Conservation (phyloP, 1,140 invertebrate species). For the Drosophila jambulina region DNA sequence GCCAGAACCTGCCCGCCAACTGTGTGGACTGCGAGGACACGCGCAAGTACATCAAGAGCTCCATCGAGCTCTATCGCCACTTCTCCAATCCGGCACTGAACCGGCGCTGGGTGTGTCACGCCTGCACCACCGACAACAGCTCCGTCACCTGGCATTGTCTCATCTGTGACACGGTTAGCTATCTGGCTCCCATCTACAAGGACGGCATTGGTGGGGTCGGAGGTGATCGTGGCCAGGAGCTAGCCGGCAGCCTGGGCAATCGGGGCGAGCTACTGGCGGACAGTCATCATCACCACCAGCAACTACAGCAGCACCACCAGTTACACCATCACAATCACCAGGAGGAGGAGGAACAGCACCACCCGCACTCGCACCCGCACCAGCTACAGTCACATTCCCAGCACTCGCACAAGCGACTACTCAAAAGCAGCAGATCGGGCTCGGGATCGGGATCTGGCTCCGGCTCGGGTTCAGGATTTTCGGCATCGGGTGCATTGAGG, state of each 20-base stretch:
- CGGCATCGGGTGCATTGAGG: constrained; percentile 41
- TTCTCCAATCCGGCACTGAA: constrained; percentile 83
- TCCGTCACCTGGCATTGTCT: constrained; percentile 85
- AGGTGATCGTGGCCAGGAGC: constrained; percentile 21
- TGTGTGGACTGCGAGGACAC: constrained; percentile 83
- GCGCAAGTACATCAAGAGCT: constrained; percentile 80
- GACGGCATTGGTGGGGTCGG: constrained; percentile 45
- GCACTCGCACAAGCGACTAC: constrained; percentile 64
- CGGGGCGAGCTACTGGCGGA: constrained; percentile 24
- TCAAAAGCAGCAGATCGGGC: constrained; percentile 32
- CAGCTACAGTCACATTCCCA: constrained; percentile 44
- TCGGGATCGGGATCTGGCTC: constrained; percentile 24
- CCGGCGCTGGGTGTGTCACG: constrained; percentile 79
- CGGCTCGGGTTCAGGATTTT: neutral
- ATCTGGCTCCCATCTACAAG: constrained; percentile 84
- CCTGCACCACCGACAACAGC: constrained; percentile 78
- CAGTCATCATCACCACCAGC: constrained; percentile 28
- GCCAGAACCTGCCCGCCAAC: constrained; percentile 75
- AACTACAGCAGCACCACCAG: constrained; percentile 27
- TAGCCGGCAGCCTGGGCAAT: constrained; percentile 29
- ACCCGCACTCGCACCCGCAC: constrained; percentile 19
- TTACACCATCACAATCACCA: constrained; percentile 9
- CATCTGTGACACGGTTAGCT: constrained; percentile 83
- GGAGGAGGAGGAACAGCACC: constrained; percentile 29
- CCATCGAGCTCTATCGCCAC: constrained; percentile 80